Base-by-base conservation (phyloP, 1,140 invertebrate species). In the Streblospio benedicti region DNA sequence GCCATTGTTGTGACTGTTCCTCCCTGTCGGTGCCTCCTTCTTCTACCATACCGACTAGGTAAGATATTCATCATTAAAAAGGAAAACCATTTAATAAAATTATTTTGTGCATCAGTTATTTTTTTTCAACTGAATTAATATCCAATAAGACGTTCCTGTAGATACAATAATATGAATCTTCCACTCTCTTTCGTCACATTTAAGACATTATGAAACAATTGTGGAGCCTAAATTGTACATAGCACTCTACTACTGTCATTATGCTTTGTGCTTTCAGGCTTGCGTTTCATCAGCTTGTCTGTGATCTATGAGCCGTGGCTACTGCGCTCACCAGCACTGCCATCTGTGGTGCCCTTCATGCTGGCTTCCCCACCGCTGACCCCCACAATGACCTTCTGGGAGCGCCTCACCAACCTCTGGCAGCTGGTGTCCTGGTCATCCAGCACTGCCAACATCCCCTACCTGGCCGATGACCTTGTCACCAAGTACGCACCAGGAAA, bases 1-100 rank as follows among this genome's bases (percentile, higher is more conserved):
- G 69, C 69, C 9, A 57, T 60, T 18, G 69, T 69, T 18, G 60
- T 30, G 27, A 23, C 50, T 4, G 27, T 52, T 30, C 12, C 32
- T 30, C 5, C 32, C 5, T 6, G 6, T 9, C 23, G n/a, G 6
- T 52, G 50, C 18, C 16, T 30, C 50, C 12, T 52, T 14, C 16
- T 52, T 9, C 50, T 52, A 6, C 50, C 50, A 30, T 30, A 52
- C 12, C 6, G 9, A 14, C 50, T 52, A 4, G 30, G 18, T 18
- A 52, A 12, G 12, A 14, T 23, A 23, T 49, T 49, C 23, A 23
- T 49, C 20, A 12, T 9, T n/a, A n/a, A n/a, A n/a, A n/a, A n/a
- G n/a, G n/a, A n/a, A n/a, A n/a, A n/a, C n/a, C n/a, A n/a, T n/a
- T 23, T 9, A 12, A 23, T 49, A 14, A 9, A 9, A 12, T 9